Percentiles rank a stretch among this genome's conserved stretches.
These are phyloP conservation scores for Phrixothrix hirtus DNA, from an alignment of 2,888 invertebrate genomes.

Conservation along the genomic window DNA sequence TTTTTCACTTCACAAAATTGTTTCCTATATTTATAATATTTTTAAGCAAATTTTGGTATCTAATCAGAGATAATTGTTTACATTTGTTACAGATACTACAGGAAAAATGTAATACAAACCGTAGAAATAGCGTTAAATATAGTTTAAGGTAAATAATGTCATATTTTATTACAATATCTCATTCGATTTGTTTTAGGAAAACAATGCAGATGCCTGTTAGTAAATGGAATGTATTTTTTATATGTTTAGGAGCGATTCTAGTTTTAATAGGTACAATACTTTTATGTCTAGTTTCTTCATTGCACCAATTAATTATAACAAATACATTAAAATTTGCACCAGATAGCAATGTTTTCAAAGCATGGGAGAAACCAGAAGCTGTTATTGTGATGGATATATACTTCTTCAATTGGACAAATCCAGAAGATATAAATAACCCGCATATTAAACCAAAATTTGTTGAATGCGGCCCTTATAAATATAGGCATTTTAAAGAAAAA, in stretches of 20 bases:
- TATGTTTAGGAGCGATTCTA: slow-evolving; percentile 7
- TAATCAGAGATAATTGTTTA: too few species aligned
- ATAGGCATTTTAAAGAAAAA: slow-evolving; percentile 69
- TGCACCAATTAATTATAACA: slow-evolving; percentile 2
- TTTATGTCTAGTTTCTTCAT: not conserved
- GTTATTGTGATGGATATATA: slow-evolving; percentile 44
- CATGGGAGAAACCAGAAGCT: slow-evolving; percentile 13
- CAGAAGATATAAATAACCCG: slow-evolving; percentile 60
- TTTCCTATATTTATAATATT: too few species aligned
- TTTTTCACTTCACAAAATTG: too few species aligned
- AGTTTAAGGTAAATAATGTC: too few species aligned
- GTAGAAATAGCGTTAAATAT: too few species aligned
- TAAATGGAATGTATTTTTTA: slow-evolving; percentile 10
- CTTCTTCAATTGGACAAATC: slow-evolving; percentile 53
- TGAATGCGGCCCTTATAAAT: slow-evolving; percentile 67
- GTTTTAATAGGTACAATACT: slow-evolving; percentile 1
- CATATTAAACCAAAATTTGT: slow-evolving; percentile 62
- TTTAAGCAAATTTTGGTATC: too few species aligned
- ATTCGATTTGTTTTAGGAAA: slow-evolving; percentile 1
- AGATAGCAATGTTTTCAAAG: slow-evolving; percentile 2
- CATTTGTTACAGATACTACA: too few species aligned
- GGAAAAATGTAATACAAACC: too few species aligned
- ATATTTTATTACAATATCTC: too few species aligned
- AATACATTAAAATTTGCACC: slow-evolving; percentile 7
- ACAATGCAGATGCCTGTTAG: slow-evolving; percentile 10